Evolutionary conservation across 2,797 vertebrate genomes (phyloP), one percentile per base, ranked within the genome.

Genomic region (Emys orbicularis): DNA sequence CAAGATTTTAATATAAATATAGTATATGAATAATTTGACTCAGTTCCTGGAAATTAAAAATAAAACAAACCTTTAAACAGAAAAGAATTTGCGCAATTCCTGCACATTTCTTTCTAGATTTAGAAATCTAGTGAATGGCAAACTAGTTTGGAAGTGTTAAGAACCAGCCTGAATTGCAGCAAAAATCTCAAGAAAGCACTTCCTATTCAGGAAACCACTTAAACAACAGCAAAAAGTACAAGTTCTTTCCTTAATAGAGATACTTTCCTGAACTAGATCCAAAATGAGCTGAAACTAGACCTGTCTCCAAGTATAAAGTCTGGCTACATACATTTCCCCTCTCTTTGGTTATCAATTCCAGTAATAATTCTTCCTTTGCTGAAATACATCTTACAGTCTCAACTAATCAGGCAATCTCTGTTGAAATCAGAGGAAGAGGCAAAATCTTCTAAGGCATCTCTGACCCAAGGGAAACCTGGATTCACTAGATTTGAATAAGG

Each of bases 181-280:
- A 83, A 49, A 89, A 61, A 8, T 1, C 47, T 19, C 57, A 12
- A 49, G 13, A 49, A 77, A 77, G 41, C 37, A 72, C 19, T 72
- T 41, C 10, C 37, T 47, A 31, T 77, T 77, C 25, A 47, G 8
- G 27, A 77, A 49, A 77, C 12, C 8, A 49, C 12, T 31, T 49
- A 49, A 77, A 27, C 27, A 47, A 47, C 29, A 29, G 44, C 44
- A 49, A 47, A 49, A 49, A 49, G 61, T 19, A 15, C 1, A 79
- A 79, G 2, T 12, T 0, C 0, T 72, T 87, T 41, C 1, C 84
- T 85, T 10, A 15, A 4, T 2, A 34, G 12, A 16, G 41, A 3
- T 2, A 3, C 27, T 94, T 89, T 27, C 23, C 12, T 7, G 5
- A 47, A 47, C 6, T 59, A 1, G 10, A 27, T 12, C 25, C 2